Percentiles rank a stretch among this genome's conserved stretches.
These are phyloP conservation scores for Austrofundulus limnaeus DNA, from an alignment of 2,113 vertebrate genomes.

Conservation along the genomic window DNA sequence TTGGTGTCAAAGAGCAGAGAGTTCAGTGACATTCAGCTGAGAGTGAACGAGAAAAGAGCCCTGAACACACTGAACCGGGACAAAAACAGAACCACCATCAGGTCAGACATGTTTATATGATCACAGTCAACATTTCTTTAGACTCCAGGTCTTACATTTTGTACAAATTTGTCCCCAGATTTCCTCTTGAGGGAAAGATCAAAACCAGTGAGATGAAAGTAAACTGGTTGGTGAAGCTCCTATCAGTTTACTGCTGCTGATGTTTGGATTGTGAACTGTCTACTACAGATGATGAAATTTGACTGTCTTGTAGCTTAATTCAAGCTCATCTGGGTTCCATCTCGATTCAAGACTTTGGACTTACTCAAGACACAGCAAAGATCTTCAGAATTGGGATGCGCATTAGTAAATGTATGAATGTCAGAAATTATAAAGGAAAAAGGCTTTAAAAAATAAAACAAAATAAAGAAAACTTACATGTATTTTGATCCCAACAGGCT, in stretches of 20 bases:
- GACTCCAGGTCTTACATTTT: not conserved
- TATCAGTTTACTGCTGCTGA: too few species aligned
- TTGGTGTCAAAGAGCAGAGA: constrained; percentile 88
- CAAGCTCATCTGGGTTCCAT: constrained; percentile 95
- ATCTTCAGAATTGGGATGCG: constrained; percentile 93
- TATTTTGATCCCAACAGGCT: constrained; percentile 75
- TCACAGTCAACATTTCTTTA: not conserved
- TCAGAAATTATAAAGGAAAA: not conserved
- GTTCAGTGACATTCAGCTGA: constrained; percentile 89
- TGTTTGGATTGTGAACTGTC: not conserved
- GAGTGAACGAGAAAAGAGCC: constrained; percentile 89
- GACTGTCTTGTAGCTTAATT: constrained; percentile 85
- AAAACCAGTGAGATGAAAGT: constrained; percentile 98
- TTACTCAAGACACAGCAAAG: constrained; percentile 91
- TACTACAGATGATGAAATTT: not conserved
- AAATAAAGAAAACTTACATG: not conserved
- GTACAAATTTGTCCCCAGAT: constrained; percentile 76
- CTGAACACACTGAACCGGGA: constrained; percentile 92
- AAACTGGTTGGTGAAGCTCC: constrained; percentile 84
- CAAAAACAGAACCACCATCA: constrained; percentile 89
- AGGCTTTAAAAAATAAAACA: not conserved
- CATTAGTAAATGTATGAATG: constrained; percentile 89
- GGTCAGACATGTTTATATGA: constrained; percentile 72
- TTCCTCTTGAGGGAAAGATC: constrained; percentile 94
- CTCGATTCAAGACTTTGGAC: constrained; percentile 92